Conservation (phyloP, 2,888 invertebrate species). For the Apamea monoglypha region DNA sequence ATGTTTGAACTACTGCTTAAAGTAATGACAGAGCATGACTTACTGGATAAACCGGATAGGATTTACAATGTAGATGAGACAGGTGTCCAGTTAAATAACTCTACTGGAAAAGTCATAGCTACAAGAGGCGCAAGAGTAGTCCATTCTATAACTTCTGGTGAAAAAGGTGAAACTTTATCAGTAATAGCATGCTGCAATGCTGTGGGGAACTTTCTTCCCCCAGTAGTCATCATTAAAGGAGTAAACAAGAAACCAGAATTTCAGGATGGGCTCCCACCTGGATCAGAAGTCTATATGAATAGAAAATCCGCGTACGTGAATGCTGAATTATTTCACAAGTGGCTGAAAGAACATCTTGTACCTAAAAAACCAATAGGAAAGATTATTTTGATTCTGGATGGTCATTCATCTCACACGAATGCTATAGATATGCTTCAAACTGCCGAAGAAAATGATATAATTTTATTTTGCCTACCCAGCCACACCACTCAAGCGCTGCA, state of each 20-base stretch:
- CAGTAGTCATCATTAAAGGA: slow-evolving; percentile 37
- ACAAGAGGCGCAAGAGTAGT: slow-evolving; percentile 69
- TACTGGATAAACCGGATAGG: slow-evolving; percentile 63
- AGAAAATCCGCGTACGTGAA: slow-evolving; percentile 53
- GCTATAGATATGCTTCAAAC: slow-evolving; percentile 27
- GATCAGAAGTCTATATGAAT: slow-evolving; percentile 59
- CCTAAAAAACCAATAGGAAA: slow-evolving; percentile 31
- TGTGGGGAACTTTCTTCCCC: slow-evolving; percentile 28
- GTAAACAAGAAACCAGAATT: slow-evolving; percentile 66
- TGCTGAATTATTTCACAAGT: slow-evolving; percentile 34
- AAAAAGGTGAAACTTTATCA: slow-evolving; percentile 69
- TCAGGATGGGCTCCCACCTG: slow-evolving; percentile 59
- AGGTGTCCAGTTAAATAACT: slow-evolving; percentile 75
- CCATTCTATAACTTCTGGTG: slow-evolving; percentile 54
- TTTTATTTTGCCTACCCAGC: slow-evolving; percentile 57
- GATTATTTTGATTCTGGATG: slow-evolving; percentile 22
- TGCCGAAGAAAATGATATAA: slow-evolving; percentile 53
- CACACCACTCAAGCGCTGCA: slow-evolving; percentile 62
- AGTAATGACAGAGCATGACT: slow-evolving; percentile 65
- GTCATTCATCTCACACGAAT: slow-evolving; percentile 33
- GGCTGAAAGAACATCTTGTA: slow-evolving; percentile 27
- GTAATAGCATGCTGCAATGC: slow-evolving; percentile 43
- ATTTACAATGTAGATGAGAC: slow-evolving; percentile 77
- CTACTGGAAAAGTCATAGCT: slow-evolving; percentile 73
- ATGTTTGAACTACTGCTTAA: slow-evolving; percentile 64